Evolutionary conservation across 2,797 vertebrate species (phyloP).

Genomic region (Xenopus petersii): DNA sequence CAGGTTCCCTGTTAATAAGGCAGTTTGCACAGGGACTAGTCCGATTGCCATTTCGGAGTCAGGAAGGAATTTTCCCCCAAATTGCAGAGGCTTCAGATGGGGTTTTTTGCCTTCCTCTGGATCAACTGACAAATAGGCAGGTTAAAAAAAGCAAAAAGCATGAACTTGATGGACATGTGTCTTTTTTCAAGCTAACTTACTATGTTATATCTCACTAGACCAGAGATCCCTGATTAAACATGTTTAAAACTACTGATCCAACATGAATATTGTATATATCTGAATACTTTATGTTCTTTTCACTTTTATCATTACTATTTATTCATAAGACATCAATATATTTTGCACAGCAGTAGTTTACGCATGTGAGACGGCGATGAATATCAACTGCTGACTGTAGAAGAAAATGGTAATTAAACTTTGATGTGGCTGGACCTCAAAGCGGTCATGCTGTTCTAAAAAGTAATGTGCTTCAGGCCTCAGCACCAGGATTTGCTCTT

Average conservation of each 20-base stretch:
- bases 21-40: neutral
- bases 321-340: slow-evolving; percentile 39
- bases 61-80: no score
- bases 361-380: slow-evolving; percentile 20
- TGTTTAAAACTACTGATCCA: neutral
- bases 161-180: no score
- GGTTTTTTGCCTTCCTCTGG: no score
- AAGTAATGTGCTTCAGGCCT: slow-evolving; percentile 31
- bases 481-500: slow-evolving; percentile 21
- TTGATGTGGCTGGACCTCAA: slow-evolving; percentile 35
- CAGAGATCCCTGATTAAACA: neutral
- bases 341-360: slow-evolving; percentile 26
- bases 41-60: no score
- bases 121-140: no score
- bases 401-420: slow-evolving; percentile 42
- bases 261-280: neutral
- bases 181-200: no score
- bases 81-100: no score
- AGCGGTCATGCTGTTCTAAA: slow-evolving; percentile 28
- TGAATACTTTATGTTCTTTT: slow-evolving; percentile 39
- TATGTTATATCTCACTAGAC: neutral
- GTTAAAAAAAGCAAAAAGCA: no score
- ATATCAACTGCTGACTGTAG: slow-evolving; percentile 30
- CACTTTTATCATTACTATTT: slow-evolving; percentile 31
- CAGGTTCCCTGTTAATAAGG: no score